phyloP scores from a whole-genome alignment of 2,888 invertebrate species.

The Brenthis hecate region DNA sequence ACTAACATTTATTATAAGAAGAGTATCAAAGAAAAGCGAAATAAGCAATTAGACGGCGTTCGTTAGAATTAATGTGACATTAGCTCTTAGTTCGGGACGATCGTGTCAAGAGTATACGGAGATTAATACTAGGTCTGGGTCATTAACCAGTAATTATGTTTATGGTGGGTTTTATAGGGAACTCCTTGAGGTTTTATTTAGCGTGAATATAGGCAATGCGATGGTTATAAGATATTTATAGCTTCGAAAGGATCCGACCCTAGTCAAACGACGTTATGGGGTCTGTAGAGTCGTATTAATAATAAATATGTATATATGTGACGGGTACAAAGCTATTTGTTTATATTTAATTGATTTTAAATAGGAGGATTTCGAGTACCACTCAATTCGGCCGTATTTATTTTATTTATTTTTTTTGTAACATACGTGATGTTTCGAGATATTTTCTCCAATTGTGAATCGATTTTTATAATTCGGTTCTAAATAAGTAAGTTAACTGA shows the following conservation, averaged over 20 bases:
- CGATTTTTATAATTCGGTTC: too few relatives aligned
- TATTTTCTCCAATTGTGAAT: too few relatives aligned
- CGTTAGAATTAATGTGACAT: constrained; percentile 40
- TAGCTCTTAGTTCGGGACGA: constrained; percentile 35
- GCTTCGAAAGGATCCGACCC: constrained; percentile 18
- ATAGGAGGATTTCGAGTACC: too few relatives aligned
- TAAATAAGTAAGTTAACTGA: too few relatives aligned
- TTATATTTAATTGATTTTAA: constrained; percentile 1
- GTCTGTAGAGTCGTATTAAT: constrained; percentile 7
- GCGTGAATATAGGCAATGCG: constrained; percentile 34
- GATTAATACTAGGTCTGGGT: constrained; percentile 62
- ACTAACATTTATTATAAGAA: constrained; percentile 22
- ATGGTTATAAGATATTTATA: constrained; percentile 28
- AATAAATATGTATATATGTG: constrained; percentile 2
- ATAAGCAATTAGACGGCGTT: constrained; percentile 57
- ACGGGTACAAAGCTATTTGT: constrained; percentile 1
- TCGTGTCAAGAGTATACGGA: constrained; percentile 45
- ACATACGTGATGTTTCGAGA: too few relatives aligned
- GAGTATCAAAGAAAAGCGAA: constrained; percentile 50
- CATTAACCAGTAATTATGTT: constrained; percentile 70
- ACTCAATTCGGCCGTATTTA: too few relatives aligned
- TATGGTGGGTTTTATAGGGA: constrained; percentile 54
- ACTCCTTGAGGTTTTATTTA: constrained; percentile 40
- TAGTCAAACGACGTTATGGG: constrained; percentile 19
- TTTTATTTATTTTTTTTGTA: too few relatives aligned